phyloP scores from a whole-genome alignment of 2,888 invertebrate species.

The Nipponacmea schrenckii region DNA sequence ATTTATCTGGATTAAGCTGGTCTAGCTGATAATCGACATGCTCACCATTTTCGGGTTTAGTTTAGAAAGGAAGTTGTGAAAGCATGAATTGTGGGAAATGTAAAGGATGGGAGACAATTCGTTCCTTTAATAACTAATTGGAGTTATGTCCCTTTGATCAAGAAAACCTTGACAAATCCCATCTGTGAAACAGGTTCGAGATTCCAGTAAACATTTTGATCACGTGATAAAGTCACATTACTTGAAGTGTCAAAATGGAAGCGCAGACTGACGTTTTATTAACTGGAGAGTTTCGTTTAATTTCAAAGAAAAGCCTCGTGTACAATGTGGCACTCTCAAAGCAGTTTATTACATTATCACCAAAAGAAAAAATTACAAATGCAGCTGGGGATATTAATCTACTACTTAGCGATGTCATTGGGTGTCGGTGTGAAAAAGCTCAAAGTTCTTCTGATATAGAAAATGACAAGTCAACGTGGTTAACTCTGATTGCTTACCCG shows the following conservation, averaged over 20 bases:
- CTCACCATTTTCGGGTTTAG: slow-evolving; percentile 19
- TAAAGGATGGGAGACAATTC: slow-evolving; percentile 6
- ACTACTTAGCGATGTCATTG: slow-evolving; percentile 58
- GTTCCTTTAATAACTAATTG: not conserved
- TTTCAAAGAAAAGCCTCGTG: slow-evolving; percentile 41
- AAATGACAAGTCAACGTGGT: slow-evolving; percentile 8
- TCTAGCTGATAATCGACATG: not conserved
- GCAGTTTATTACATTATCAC: slow-evolving; percentile 41
- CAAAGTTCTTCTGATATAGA: not conserved
- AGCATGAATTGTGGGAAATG: slow-evolving; percentile 13
- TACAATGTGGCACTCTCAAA: slow-evolving; percentile 46
- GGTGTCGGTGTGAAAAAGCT: slow-evolving; percentile 56
- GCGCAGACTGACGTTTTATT: slow-evolving; percentile 43
- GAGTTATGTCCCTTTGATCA: not conserved
- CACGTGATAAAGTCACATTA: slow-evolving; percentile 27
- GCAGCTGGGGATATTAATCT: slow-evolving; percentile 39
- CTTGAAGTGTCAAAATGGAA: slow-evolving; percentile 39
- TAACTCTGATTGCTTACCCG: slow-evolving; percentile 61
- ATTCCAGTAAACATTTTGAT: too few species aligned
- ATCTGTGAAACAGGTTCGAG: too few species aligned
- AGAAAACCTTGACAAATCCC: not conserved
- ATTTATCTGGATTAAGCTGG: too few species aligned
- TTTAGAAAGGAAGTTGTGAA: slow-evolving; percentile 16
- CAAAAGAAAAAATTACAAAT: slow-evolving; percentile 30
- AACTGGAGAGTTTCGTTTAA: slow-evolving; percentile 46